Evolutionary conservation across 1,140 invertebrate species (phyloP).

Genomic region (Trichonephila clavata): DNA sequence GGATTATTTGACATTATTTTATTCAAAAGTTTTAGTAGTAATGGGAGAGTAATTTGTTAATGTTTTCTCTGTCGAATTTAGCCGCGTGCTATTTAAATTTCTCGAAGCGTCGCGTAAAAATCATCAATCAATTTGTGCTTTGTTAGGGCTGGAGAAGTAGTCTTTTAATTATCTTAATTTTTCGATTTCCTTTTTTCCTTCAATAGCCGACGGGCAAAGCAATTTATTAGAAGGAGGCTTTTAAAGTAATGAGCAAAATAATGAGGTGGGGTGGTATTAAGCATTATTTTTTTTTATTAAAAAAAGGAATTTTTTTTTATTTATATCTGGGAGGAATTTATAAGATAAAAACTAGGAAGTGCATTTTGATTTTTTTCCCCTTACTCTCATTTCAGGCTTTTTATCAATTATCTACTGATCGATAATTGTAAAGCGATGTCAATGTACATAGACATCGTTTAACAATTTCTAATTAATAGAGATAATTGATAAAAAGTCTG

Average conservation of each 20-base stretch:
- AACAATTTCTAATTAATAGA: no score
- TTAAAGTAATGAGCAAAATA: constrained; percentile 19
- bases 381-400: background rate
- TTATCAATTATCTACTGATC: background rate
- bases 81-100: background rate
- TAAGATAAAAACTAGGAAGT: background rate
- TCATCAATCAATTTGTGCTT: constrained; percentile 9
- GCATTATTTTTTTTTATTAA: background rate
- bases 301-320: background rate
- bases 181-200: background rate
- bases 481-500: no score
- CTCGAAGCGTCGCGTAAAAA: background rate
- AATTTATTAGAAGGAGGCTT: constrained; percentile 32
- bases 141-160: background rate
- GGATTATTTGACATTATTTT: background rate
- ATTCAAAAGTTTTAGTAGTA: background rate
- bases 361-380: background rate
- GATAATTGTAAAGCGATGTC: no score
- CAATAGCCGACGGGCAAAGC: background rate
- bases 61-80: constrained; percentile 2
- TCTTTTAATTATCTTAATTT: constrained; percentile 39
- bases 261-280: background rate
- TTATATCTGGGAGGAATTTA: background rate
- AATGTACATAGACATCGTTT: no score
- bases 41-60: constrained; percentile 18